phyloP scores from a whole-genome alignment of 2,888 invertebrate species.

The Andrena camellia region DNA sequence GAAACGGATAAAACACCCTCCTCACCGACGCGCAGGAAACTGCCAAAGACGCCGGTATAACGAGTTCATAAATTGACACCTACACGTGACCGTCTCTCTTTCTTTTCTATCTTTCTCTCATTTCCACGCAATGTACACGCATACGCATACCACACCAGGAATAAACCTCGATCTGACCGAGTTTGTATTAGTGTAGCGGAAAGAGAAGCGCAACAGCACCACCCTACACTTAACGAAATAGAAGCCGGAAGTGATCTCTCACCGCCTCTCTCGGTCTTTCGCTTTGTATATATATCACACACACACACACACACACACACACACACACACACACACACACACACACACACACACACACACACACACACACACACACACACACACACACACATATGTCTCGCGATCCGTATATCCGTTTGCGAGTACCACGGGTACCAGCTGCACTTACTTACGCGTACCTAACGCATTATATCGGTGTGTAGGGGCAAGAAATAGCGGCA shows the following conservation, averaged over 20 bases:
- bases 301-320: background rate
- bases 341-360: background rate
- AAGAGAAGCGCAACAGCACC: constrained; percentile 45
- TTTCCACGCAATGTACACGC: constrained; percentile 70
- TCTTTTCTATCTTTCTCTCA: constrained; percentile 75
- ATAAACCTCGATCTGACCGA: constrained; percentile 66
- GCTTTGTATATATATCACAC: constrained; percentile 40
- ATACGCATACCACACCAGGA: constrained; percentile 63
- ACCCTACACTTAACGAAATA: constrained; percentile 13
- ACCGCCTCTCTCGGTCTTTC: constrained; percentile 38
- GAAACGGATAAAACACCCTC: constrained; percentile 95
- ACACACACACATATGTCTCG: constrained; percentile 8
- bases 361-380: background rate
- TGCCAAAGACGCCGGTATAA: constrained; percentile 99
- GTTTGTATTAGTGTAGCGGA: constrained; percentile 50
- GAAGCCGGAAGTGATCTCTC: constrained; percentile 20
- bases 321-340: background rate
- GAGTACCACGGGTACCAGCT: constrained; percentile 31
- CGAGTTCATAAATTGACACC: constrained; percentile 86
- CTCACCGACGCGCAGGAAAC: constrained; percentile 96
- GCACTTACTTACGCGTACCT: constrained; percentile 18
- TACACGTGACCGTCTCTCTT: constrained; percentile 87
- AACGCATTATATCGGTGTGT: background rate
- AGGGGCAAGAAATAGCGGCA: background rate
- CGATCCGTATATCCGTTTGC: constrained; percentile 33